phyloP scores from a whole-genome alignment of 1,140 invertebrate species.

The Zaprionus vittiger region DNA sequence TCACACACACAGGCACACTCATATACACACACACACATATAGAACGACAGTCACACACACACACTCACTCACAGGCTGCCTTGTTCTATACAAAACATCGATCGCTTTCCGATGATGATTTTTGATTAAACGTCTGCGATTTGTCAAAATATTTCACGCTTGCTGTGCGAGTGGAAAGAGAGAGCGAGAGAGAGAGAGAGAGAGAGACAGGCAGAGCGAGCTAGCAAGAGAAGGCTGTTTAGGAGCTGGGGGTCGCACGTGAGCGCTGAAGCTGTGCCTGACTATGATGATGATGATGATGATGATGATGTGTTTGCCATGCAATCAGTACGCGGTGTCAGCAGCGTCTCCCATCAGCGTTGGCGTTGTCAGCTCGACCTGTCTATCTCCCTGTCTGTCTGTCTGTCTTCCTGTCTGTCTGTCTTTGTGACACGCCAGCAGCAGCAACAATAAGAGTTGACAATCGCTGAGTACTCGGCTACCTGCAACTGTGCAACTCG shows the following conservation, averaged over 20 bases:
- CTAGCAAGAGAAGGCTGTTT: too few species aligned
- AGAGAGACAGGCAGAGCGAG: neutral
- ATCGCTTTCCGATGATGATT: conserved; percentile 81
- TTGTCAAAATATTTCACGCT: conserved; percentile 84
- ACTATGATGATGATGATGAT: neutral
- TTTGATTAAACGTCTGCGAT: conserved; percentile 83
- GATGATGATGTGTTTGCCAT: conserved; percentile 6
- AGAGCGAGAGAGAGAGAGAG: conserved; percentile 4
- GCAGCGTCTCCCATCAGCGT: conserved; percentile 32
- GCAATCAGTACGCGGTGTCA: conserved; percentile 61
- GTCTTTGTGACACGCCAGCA: conserved; percentile 7
- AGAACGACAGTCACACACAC: neutral
- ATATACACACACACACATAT: neutral
- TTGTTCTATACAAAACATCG: conserved; percentile 78
- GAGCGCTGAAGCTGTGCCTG: conserved; percentile 37
- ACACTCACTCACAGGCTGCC: conserved; percentile 5
- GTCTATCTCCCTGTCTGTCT: conserved; percentile 17
- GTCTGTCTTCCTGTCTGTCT: neutral
- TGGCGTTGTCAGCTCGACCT: conserved; percentile 53
- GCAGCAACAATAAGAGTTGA: conserved; percentile 36
- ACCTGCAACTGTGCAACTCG: conserved; percentile 78
- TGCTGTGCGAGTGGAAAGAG: conserved; percentile 30
- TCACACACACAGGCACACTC: conserved; percentile 31
- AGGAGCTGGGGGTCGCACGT: conserved; percentile 54
- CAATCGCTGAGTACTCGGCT: conserved; percentile 69